phyloP scores from a whole-genome alignment of 2,113 vertebrate genomes.

The Plecotus auritus region DNA sequence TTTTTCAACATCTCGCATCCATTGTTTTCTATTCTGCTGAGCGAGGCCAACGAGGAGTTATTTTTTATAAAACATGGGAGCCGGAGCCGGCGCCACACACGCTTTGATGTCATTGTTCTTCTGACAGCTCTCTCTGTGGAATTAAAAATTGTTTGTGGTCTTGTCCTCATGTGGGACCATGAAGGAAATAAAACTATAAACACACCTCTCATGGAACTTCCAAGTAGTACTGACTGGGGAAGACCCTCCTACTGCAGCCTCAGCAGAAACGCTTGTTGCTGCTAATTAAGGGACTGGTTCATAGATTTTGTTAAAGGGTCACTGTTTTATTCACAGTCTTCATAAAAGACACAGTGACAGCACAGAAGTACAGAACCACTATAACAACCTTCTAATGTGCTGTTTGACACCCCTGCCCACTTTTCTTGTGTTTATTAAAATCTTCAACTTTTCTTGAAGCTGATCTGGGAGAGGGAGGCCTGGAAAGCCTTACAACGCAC shows the following conservation, averaged over 20 bases:
- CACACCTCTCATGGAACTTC: background rate
- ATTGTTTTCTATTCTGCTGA: background rate
- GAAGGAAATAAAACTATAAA: background rate
- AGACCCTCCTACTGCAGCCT: background rate
- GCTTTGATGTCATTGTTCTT: background rate
- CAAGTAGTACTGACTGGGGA: background rate
- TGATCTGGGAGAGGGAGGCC: background rate
- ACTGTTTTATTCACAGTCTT: background rate
- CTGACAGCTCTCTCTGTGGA: background rate
- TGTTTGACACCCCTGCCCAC: background rate
- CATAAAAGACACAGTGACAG: background rate
- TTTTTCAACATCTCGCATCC: background rate
- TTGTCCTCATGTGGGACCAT: background rate
- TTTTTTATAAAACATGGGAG: background rate
- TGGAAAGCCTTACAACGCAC: background rate
- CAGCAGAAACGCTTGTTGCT: too few species aligned
- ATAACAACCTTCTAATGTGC: fast-evolving
- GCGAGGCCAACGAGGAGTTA: background rate
- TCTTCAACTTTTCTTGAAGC: background rate
- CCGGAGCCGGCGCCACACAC: background rate
- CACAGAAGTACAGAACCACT: fast-evolving
- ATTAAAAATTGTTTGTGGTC: background rate
- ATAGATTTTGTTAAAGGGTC: background rate
- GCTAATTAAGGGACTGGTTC: background rate
- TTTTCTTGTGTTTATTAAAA: background rate